These are phyloP conservation scores for Callipepla californica DNA, from an alignment of 2,113 vertebrate genomes.

Conservation along the genomic window DNA sequence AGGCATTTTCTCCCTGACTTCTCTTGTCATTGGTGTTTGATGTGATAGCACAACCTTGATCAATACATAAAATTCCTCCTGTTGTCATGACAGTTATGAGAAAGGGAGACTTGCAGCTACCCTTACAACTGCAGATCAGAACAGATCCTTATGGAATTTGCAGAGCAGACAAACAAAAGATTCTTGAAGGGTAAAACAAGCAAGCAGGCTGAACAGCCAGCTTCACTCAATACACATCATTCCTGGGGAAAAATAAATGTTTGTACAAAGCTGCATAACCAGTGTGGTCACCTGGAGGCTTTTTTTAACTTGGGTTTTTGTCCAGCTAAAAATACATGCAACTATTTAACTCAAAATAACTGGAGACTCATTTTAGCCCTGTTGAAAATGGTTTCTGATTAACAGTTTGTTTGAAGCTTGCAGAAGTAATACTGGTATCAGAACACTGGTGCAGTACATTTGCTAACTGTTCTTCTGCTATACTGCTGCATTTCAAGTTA, in stretches of 20 bases:
- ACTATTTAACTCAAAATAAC: not conserved
- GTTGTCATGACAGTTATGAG: not conserved
- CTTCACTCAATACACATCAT: not conserved
- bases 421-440: not conserved
- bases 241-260: conserved; percentile 38
- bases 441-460: not conserved
- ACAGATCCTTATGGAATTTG: not conserved
- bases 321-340: not conserved
- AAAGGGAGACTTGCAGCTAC: not conserved
- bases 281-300: not conserved
- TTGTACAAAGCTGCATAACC: conserved; percentile 46
- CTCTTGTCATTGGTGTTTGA: not conserved
- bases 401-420: not conserved
- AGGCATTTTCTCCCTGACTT: not conserved
- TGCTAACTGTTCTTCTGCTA: not conserved
- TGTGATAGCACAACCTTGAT: not conserved
- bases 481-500: not conserved
- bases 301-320: not conserved
- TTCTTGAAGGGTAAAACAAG: conserved; percentile 18
- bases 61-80: not conserved
- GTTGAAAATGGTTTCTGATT: not conserved
- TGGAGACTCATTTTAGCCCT: not conserved
- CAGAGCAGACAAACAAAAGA: conserved; percentile 16
- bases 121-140: not conserved
- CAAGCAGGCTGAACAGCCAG: not conserved